phyloP scores from a whole-genome alignment of 2,888 invertebrate species.

The Dynastes tityus region DNA sequence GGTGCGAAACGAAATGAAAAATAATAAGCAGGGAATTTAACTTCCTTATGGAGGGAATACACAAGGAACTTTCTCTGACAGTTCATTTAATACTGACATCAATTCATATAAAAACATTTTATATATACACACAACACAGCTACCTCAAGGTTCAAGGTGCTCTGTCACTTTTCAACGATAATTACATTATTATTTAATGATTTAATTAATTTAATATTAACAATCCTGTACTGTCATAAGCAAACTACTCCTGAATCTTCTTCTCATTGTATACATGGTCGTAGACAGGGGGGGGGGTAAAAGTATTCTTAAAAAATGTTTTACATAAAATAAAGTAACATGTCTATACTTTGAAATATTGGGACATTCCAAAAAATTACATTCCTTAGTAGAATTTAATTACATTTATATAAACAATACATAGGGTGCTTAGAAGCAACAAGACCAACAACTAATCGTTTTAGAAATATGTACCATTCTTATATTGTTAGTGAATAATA shows the following conservation, averaged over 20 bases:
- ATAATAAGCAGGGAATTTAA: neutral
- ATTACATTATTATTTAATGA: slow-evolving; percentile 19
- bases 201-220: slow-evolving; percentile 15
- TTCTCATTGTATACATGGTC: too few relatives aligned
- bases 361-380: too few relatives aligned
- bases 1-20: slow-evolving; percentile 24
- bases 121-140: neutral
- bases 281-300: too few relatives aligned
- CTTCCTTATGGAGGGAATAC: slow-evolving; percentile 4
- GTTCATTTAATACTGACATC: slow-evolving; percentile 21
- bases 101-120: neutral
- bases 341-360: too few relatives aligned
- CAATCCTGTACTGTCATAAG: neutral
- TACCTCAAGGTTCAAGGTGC: slow-evolving; percentile 18
- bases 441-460: too few relatives aligned
- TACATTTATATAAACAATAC: too few relatives aligned
- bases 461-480: too few relatives aligned
- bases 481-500: too few relatives aligned
- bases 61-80: slow-evolving; percentile 28
- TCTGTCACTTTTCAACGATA: neutral
- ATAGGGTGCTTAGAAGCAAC: too few relatives aligned
- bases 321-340: too few relatives aligned
- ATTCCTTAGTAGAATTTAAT: too few relatives aligned
- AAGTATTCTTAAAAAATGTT: too few relatives aligned
- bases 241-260: neutral